phyloP scores from a whole-genome alignment of 2,113 vertebrate genomes.

The Corynorhinus townsendii region DNA sequence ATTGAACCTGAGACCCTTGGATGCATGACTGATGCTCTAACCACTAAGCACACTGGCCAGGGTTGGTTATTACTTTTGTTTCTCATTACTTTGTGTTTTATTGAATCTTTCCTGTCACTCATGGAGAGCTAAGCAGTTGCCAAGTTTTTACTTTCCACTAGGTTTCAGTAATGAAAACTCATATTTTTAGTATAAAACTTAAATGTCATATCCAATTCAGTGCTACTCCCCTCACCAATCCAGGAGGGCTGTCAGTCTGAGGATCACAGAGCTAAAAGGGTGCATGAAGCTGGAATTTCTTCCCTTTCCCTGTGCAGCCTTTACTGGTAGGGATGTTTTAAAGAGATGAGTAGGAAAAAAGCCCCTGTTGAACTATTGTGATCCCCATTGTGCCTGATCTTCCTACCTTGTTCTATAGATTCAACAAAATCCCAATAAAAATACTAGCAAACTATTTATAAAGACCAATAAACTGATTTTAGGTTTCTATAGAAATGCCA shows the following conservation, averaged over 20 bases:
- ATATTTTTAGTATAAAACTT: not conserved
- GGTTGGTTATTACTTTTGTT: too few species aligned
- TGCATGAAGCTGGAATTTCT: not conserved
- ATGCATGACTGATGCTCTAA: too few species aligned
- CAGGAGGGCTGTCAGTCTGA: not conserved
- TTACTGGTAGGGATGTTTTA: not conserved
- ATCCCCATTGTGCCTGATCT: not conserved
- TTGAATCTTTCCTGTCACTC: not conserved
- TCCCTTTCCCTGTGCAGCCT: not conserved
- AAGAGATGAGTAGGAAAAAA: not conserved
- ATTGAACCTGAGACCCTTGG: too few species aligned
- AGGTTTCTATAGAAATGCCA: not conserved
- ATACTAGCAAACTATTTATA: not conserved
- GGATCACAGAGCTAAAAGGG: not conserved
- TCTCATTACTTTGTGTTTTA: not conserved
- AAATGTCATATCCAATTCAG: not conserved
- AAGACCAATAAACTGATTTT: not conserved
- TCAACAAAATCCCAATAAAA: not conserved
- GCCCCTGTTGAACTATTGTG: not conserved
- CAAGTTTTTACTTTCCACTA: not conserved
- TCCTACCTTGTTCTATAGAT: not conserved
- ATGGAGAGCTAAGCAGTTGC: not conserved
- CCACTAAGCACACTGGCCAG: too few species aligned
- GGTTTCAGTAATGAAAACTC: not conserved
- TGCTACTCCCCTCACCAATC: too few species aligned